Percentiles rank a stretch among this genome's conserved stretches.
Evolutionary conservation across 2,797 vertebrate species (phyloP).

Genomic region (Pseudomugil gertrudae): DNA sequence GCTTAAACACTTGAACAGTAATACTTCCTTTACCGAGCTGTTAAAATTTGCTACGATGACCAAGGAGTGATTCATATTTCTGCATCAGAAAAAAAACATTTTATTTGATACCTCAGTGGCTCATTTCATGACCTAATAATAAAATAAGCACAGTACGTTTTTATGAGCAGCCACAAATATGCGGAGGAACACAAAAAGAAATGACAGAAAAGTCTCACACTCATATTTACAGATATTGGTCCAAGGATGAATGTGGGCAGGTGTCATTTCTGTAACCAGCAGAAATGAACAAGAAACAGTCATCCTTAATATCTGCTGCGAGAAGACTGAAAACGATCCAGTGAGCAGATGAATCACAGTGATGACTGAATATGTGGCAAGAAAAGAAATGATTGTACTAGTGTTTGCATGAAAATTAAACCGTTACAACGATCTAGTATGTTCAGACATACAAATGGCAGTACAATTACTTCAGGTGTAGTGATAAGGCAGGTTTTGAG

Average conservation of each 20-base stretch:
- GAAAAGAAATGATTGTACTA: conserved; percentile 22
- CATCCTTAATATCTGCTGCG: conserved; percentile 21
- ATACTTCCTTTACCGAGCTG: conserved; percentile 17
- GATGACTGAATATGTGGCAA: background rate
- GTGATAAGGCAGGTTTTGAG: conserved; percentile 66
- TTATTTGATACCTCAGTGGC: conserved; percentile 6
- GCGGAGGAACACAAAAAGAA: conserved; percentile 18
- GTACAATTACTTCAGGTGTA: conserved; percentile 58
- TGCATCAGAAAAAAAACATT: conserved; percentile 42
- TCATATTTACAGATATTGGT: conserved; percentile 59
- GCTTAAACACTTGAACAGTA: conserved; percentile 34
- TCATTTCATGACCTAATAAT: conserved; percentile 35
- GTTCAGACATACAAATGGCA: conserved; percentile 56
- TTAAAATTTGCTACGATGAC: conserved; percentile 44
- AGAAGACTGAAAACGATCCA: conserved; percentile 4
- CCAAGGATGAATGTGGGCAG: conserved; percentile 43
- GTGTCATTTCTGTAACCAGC: conserved; percentile 80
- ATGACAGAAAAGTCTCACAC: conserved; percentile 13
- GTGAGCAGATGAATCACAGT: conserved; percentile 12
- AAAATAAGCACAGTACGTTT: conserved; percentile 25
- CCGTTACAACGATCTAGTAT: conserved; percentile 33
- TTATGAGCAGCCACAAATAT: conserved; percentile 20
- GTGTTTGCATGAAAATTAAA: conserved; percentile 49
- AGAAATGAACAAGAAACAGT: conserved; percentile 66
- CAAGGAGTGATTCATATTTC: conserved; percentile 41